phyloP scores from a whole-genome alignment of 2,797 vertebrate species.

The Pelodytes ibericus region DNA sequence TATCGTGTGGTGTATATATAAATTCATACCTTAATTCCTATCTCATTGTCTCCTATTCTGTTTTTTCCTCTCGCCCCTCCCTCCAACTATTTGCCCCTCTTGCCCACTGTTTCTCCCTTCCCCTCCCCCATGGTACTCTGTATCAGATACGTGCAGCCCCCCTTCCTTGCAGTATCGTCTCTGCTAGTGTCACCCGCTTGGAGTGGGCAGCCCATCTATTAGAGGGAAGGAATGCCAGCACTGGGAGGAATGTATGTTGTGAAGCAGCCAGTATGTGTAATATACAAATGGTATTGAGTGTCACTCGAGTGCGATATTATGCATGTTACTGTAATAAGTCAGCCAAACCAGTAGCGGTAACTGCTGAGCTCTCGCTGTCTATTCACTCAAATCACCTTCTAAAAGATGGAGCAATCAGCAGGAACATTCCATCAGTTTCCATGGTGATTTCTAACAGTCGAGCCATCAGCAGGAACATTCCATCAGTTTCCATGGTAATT shows the following conservation, averaged over 20 bases:
- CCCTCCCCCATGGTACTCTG: neutral
- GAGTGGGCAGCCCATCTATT: constrained; percentile 1
- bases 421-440: too few relatives aligned
- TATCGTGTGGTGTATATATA: too few relatives aligned
- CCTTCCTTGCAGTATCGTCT: too few relatives aligned
- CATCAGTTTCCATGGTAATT: too few relatives aligned
- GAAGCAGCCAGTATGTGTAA: neutral
- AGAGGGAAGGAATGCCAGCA: neutral
- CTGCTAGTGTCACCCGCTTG: neutral
- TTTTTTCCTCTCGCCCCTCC: neutral
- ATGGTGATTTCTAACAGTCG: too few relatives aligned
- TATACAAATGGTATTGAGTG: neutral
- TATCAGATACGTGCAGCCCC: too few relatives aligned
- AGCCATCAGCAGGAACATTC: too few relatives aligned
- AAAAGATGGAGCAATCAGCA: too few relatives aligned
- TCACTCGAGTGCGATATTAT: neutral
- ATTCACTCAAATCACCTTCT: too few relatives aligned
- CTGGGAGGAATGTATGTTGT: constrained; percentile 5
- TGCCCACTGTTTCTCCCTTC: neutral
- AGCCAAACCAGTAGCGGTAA: too few relatives aligned
- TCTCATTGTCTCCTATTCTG: neutral
- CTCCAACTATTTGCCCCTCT: neutral
- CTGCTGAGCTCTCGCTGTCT: too few relatives aligned
- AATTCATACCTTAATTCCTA: too few relatives aligned
- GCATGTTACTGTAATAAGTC: neutral